phyloP scores from a whole-genome alignment of 2,113 vertebrate genomes.

The Dendrocopos noguchii region DNA sequence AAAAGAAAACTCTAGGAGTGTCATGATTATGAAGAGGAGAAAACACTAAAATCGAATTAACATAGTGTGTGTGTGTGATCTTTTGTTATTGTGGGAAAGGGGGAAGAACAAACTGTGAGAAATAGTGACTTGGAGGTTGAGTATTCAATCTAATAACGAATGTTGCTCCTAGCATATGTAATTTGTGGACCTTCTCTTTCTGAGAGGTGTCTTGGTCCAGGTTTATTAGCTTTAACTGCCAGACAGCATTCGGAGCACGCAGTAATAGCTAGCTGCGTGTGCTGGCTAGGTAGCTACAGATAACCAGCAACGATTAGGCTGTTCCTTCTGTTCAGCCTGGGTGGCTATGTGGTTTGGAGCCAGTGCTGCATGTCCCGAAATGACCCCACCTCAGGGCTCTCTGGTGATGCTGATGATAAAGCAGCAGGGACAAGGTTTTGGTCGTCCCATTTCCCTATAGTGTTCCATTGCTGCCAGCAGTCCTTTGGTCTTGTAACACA shows the following conservation, averaged over 20 bases:
- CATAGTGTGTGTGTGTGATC: accelerated
- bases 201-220: accelerated
- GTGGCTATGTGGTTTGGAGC: neutral
- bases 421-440: accelerated
- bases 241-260: accelerated
- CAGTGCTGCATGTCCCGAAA: neutral
- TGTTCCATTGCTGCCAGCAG: neutral
- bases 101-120: neutral
- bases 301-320: accelerated
- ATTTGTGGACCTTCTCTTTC: accelerated
- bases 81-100: accelerated
- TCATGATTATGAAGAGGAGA: neutral
- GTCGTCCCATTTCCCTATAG: accelerated
- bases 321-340: neutral
- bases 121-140: neutral
- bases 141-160: neutral
- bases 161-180: neutral
- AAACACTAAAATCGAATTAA: neutral
- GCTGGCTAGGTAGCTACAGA: accelerated
- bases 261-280: accelerated
- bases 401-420: accelerated
- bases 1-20: neutral
- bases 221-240: neutral
- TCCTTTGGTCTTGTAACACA: neutral
- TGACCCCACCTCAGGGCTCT: accelerated